These are phyloP conservation scores for Hippocampus mohnikei DNA, from an alignment of 2,113 vertebrate genomes.

Conservation along the genomic window DNA sequence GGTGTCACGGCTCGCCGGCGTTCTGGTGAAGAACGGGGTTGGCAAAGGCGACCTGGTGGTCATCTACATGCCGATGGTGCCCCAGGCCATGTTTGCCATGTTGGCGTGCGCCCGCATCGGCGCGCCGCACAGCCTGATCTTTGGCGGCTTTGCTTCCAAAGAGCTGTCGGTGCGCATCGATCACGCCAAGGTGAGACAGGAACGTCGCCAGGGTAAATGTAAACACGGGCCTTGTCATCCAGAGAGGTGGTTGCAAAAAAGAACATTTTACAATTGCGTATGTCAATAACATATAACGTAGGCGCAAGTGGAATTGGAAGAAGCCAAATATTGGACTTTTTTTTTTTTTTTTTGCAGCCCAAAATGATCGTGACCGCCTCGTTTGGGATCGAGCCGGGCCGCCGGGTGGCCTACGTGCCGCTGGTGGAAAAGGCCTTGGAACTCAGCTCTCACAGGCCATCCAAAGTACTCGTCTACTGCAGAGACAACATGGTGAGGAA, in stretches of 20 bases:
- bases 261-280: too few species aligned
- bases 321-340: background rate
- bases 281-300: background rate
- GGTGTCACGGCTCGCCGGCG: constrained; percentile 90
- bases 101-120: constrained; percentile 91
- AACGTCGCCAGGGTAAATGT: background rate
- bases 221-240: too few species aligned
- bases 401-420: constrained; percentile 85
- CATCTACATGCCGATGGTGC: constrained; percentile 99
- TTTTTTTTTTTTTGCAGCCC: constrained; percentile 73
- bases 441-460: constrained; percentile 77
- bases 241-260: too few species aligned
- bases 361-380: constrained; percentile 89
- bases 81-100: constrained; percentile 91
- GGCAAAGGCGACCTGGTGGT: constrained; percentile 87
- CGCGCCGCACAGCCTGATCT: constrained; percentile 94
- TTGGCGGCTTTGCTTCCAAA: constrained; percentile 94
- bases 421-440: constrained; percentile 86
- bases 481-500: constrained; percentile 82
- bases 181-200: constrained; percentile 84
- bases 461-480: constrained; percentile 87
- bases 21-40: constrained; percentile 83
- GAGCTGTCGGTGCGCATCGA: constrained; percentile 89
- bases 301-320: too few species aligned
- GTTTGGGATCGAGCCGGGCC: constrained; percentile 90